Percentiles rank a stretch among this genome's conserved stretches.
phyloP scores from a whole-genome alignment of 1,140 invertebrate genomes.

The Nephotettix cincticeps region DNA sequence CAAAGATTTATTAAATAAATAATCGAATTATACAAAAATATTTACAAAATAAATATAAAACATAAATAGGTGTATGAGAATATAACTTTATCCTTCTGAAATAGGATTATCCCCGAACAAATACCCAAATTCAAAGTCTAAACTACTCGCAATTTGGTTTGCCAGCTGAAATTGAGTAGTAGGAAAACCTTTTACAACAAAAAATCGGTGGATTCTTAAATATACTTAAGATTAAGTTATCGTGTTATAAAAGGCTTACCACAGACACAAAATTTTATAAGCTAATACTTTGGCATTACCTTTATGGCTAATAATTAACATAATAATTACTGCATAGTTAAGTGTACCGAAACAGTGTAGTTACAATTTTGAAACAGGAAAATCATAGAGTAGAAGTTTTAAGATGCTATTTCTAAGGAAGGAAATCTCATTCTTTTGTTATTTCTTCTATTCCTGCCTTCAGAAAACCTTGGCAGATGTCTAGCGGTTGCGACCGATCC shows the following conservation, averaged over 20 bases:
- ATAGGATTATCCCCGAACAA: background rate
- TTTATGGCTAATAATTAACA: slow-evolving; percentile 1
- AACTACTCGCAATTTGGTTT: background rate
- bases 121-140: background rate
- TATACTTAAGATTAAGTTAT: background rate
- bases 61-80: background rate
- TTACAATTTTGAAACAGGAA: background rate
- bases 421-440: slow-evolving; percentile 22
- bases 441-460: background rate
- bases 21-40: background rate
- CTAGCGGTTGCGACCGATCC: background rate
- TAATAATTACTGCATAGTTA: too few relatives aligned
- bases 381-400: background rate
- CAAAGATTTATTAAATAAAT: slow-evolving; percentile 5
- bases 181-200: slow-evolving; percentile 12
- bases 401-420: background rate
- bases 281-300: slow-evolving; percentile 2
- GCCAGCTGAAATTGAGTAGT: background rate
- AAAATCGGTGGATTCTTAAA: background rate
- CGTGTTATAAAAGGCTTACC: slow-evolving; percentile 7
- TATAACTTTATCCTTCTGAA: background rate
- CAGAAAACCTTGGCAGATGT: slow-evolving; percentile 1
- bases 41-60: slow-evolving; percentile 1
- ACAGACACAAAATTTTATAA: background rate
- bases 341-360: background rate